phyloP scores from a whole-genome alignment of 2,888 invertebrate species.

The Macrophya annulata region DNA sequence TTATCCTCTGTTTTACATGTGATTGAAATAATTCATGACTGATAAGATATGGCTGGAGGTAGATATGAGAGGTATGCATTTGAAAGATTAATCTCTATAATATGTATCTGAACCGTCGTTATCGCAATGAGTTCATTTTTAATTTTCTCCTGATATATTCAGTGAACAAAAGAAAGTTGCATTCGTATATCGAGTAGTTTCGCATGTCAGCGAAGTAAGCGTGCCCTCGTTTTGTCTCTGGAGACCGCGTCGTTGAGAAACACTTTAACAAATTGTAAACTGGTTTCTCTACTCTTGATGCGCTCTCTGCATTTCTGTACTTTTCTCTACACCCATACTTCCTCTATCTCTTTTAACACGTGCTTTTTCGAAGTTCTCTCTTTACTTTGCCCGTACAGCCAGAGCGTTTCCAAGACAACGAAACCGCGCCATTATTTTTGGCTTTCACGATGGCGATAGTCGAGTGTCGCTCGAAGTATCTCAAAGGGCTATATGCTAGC shows the following conservation, averaged over 20 bases:
- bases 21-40: too few species aligned
- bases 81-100: constrained; percentile 11
- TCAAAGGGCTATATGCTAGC: constrained; percentile 37
- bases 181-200: constrained; percentile 45
- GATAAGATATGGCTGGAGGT: too few species aligned
- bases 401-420: constrained; percentile 40
- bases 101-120: background rate
- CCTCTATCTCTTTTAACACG: constrained; percentile 12
- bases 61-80: background rate
- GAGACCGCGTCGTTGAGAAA: constrained; percentile 49
- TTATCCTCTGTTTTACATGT: too few species aligned
- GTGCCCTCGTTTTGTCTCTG: constrained; percentile 22
- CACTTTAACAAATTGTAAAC: constrained; percentile 53
- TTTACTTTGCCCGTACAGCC: background rate
- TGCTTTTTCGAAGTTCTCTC: background rate
- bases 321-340: constrained; percentile 15
- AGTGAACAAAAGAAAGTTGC: constrained; percentile 34
- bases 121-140: background rate
- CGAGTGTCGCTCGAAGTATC: constrained; percentile 48
- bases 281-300: constrained; percentile 48
- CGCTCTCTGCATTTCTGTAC: constrained; percentile 45
- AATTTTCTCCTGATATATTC: constrained; percentile 18
- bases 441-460: constrained; percentile 40
- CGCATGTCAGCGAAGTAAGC: background rate
- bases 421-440: constrained; percentile 47